Conservation (phyloP, 2,797 vertebrate species). For the Lates japonicus region DNA sequence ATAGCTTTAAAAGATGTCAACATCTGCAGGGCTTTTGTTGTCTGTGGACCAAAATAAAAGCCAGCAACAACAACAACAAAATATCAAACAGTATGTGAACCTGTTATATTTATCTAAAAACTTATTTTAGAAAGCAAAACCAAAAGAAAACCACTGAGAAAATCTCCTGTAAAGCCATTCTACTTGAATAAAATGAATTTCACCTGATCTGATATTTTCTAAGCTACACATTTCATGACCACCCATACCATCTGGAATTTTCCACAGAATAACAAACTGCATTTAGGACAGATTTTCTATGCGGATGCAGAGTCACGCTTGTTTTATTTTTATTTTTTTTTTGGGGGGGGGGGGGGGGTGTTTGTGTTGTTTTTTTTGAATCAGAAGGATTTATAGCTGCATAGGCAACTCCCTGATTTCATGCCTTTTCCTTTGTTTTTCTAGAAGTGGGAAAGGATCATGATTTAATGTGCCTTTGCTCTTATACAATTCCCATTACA, state of each 20-base stretch:
- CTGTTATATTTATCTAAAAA: too few relatives aligned
- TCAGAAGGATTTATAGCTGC: slow-evolving; percentile 3
- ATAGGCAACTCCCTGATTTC: slow-evolving; percentile 3
- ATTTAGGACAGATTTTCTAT: neutral
- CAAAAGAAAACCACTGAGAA: neutral
- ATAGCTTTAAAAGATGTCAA: too few relatives aligned
- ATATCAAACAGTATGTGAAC: too few relatives aligned
- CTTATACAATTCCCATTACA: neutral
- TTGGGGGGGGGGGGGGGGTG: too few relatives aligned
- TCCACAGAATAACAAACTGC: neutral
- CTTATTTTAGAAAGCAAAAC: too few relatives aligned
- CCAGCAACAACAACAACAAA: too few relatives aligned
- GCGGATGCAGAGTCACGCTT: neutral
- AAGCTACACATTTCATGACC: neutral
- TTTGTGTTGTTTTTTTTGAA: neutral
- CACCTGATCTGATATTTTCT: neutral
- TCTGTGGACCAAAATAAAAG: too few relatives aligned
- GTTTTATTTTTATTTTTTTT: neutral
- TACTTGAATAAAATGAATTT: neutral
- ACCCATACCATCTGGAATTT: neutral
- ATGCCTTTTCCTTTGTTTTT: neutral
- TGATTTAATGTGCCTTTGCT: neutral
- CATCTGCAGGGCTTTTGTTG: too few relatives aligned
- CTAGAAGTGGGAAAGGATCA: neutral
- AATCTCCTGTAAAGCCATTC: neutral